A percentile compares a stretch with the other conserved stretches of the same genome.
phyloP scores from a whole-genome alignment of 2,888 invertebrate genomes.

The Elgonia sp. region DNA sequence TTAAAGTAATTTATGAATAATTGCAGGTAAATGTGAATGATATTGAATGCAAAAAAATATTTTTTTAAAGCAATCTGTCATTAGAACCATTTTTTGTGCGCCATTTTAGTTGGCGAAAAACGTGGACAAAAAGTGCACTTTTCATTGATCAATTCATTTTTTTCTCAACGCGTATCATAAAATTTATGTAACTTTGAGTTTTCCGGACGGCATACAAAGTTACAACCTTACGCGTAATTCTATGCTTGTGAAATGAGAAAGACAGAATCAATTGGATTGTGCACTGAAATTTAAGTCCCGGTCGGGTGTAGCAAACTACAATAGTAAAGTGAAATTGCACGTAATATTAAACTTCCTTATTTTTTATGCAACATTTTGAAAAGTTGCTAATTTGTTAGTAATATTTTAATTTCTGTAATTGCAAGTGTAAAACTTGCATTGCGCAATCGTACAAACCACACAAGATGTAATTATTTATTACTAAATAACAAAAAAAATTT shows the following conservation, averaged over 20 bases:
- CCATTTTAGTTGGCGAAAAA: no score
- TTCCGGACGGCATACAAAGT: background rate
- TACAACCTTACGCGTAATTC: background rate
- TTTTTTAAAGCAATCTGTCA: background rate
- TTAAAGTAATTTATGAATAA: constrained; percentile 26
- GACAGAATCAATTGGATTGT: constrained; percentile 20
- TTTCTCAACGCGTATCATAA: background rate
- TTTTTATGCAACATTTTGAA: background rate
- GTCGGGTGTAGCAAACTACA: background rate
- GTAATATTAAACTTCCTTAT: constrained; percentile 6
- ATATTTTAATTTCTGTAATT: no score
- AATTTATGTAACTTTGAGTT: background rate
- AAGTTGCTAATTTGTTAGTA: background rate
- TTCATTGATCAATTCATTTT: background rate
- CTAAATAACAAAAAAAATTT: no score
- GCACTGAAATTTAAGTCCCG: background rate
- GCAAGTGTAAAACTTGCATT: no score
- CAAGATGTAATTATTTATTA: no score
- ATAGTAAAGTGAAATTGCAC: constrained; percentile 11
- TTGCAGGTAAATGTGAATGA: constrained; percentile 3
- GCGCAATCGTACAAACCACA: no score
- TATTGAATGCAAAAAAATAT: background rate
- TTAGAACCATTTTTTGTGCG: background rate
- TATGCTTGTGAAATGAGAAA: constrained; percentile 4
- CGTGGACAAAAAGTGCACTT: background rate